These are phyloP conservation scores for Procavia capensis DNA, from an alignment of 2,113 vertebrate species.

Conservation along the genomic window DNA sequence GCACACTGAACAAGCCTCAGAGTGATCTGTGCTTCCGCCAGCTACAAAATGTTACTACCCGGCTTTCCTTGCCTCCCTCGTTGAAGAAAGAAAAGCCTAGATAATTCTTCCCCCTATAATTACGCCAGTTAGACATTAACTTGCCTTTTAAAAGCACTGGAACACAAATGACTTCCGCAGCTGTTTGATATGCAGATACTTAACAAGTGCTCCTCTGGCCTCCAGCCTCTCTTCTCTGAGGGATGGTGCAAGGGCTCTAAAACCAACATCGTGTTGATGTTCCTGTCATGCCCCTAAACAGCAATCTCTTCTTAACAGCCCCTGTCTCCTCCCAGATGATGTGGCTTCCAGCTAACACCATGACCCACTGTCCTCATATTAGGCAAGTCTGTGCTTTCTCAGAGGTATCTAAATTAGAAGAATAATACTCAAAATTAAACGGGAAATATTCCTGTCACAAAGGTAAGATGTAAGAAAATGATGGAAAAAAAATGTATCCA, in stretches of 20 bases:
- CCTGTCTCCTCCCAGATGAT: neutral
- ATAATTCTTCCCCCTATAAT: neutral
- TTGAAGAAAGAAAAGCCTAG: neutral
- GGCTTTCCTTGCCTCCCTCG: neutral
- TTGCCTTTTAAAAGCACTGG: neutral
- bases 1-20: neutral
- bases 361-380: neutral
- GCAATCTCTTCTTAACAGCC: neutral
- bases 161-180: neutral
- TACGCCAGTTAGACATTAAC: neutral
- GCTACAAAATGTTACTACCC: neutral
- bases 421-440: slow-evolving; percentile 12
- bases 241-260: neutral
- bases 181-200: neutral
- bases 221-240: neutral
- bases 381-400: slow-evolving; percentile 9
- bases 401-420: slow-evolving; percentile 12
- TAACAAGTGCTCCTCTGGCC: neutral
- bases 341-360: neutral
- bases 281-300: neutral
- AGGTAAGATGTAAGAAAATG: neutral
- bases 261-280: neutral
- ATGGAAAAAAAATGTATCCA: neutral
- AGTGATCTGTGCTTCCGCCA: neutral
- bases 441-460: slow-evolving; percentile 25